Evolutionary conservation across 2,797 vertebrate genomes (phyloP).

Genomic region (Macrochelys suwanniensis): DNA sequence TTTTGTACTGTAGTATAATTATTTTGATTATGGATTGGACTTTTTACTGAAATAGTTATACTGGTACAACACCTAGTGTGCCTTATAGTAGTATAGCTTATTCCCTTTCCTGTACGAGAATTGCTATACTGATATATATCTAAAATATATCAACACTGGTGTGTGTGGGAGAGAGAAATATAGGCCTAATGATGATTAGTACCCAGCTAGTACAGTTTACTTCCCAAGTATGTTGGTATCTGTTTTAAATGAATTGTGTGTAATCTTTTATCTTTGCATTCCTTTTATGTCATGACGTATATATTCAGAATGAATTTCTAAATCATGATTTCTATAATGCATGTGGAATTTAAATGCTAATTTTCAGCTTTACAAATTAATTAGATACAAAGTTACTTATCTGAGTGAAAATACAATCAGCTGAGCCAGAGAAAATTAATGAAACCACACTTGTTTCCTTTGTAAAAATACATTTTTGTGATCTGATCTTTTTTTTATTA

Average conservation of each 20-base stretch:
- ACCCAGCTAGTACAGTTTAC: conserved; percentile 23
- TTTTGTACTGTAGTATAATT: not conserved
- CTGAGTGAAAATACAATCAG: not conserved
- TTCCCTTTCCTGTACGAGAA: not conserved
- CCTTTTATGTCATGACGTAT: conserved; percentile 17
- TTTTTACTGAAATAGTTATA: not conserved
- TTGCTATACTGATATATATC: not conserved
- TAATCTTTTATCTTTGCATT: conserved; percentile 3
- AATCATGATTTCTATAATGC: not conserved
- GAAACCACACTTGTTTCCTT: not conserved
- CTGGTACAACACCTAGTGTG: not conserved
- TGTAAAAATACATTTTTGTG: conserved; percentile 41
- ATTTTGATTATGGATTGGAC: rapidly evolving
- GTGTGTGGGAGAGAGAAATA: not conserved
- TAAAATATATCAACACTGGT: not conserved
- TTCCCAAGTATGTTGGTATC: not conserved
- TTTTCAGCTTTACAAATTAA: conserved; percentile 47
- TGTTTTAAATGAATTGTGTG: conserved; percentile 15
- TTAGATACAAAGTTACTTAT: conserved; percentile 19
- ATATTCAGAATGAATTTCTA: conserved; percentile 2
- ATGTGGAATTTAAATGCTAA: not conserved
- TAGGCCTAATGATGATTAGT: conserved; percentile 21
- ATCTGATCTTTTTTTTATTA: conserved; percentile 29
- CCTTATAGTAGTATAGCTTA: not conserved
- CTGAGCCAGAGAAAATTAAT: conserved; percentile 11